These are phyloP conservation scores for Oreocharis arfaki DNA, from an alignment of 2,113 vertebrate genomes.

Conservation along the genomic window DNA sequence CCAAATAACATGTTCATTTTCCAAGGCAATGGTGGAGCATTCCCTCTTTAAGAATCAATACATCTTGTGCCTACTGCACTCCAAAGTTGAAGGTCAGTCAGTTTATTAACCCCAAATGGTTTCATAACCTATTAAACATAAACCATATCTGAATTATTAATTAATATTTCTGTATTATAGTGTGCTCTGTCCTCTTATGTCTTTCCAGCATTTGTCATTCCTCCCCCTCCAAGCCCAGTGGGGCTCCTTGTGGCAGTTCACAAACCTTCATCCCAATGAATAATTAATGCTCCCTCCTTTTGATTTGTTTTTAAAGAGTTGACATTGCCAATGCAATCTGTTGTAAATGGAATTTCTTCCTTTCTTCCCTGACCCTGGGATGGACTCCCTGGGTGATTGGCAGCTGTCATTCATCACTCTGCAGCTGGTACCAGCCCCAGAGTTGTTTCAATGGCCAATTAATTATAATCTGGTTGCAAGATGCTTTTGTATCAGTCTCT, in stretches of 20 bases:
- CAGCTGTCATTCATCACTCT: background rate
- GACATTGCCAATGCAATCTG: background rate
- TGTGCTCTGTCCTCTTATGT: background rate
- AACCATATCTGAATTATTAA: conserved; percentile 16
- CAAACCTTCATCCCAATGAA: background rate
- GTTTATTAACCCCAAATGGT: conserved; percentile 11
- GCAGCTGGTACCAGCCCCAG: background rate
- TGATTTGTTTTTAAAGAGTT: background rate
- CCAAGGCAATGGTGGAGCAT: background rate
- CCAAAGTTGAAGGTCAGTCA: background rate
- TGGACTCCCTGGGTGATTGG: background rate
- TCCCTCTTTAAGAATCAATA: background rate
- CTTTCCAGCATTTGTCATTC: background rate
- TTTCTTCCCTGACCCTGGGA: background rate
- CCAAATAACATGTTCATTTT: background rate
- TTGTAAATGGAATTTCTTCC: background rate
- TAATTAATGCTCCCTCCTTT: background rate
- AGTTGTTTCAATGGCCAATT: background rate
- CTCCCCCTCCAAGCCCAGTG: background rate
- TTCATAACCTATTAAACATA: conserved; percentile 9
- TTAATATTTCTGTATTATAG: background rate
- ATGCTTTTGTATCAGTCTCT: background rate
- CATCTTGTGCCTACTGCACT: background rate
- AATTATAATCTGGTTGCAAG: background rate
- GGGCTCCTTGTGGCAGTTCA: background rate